phyloP scores from a whole-genome alignment of 2,797 vertebrate genomes.

The Poecile montanus region DNA sequence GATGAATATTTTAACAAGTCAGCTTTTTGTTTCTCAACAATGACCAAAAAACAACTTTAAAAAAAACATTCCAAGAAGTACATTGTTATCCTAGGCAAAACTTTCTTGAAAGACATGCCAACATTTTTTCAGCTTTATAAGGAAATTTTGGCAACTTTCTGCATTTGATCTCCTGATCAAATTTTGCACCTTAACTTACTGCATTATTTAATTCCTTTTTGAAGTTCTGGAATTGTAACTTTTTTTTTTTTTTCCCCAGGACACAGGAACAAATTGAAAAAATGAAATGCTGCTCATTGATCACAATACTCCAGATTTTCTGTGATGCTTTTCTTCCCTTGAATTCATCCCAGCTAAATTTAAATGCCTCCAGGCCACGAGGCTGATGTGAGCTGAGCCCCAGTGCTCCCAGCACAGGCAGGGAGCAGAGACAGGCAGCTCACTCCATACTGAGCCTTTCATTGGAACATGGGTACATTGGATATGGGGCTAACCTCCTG shows the following conservation, averaged over 20 bases:
- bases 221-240: neutral
- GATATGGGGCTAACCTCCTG: neutral
- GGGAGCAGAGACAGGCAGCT: neutral
- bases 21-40: neutral
- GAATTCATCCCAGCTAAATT: neutral
- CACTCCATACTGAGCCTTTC: neutral
- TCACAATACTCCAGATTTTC: neutral
- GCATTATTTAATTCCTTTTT: neutral
- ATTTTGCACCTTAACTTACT: neutral
- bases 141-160: neutral
- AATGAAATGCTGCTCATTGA: neutral
- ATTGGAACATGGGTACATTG: accelerated
- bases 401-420: neutral
- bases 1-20: slow-evolving; percentile 33
- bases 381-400: neutral
- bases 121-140: neutral
- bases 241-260: neutral
- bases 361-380: neutral
- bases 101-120: neutral
- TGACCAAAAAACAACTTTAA: neutral
- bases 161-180: neutral
- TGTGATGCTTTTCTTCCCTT: neutral
- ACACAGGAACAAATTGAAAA: neutral
- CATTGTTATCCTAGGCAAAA: neutral
- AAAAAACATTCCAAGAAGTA: neutral